These are phyloP conservation scores for Rhagophthalmus giganteus DNA, from an alignment of 2,888 invertebrate species.

Conservation along the genomic window DNA sequence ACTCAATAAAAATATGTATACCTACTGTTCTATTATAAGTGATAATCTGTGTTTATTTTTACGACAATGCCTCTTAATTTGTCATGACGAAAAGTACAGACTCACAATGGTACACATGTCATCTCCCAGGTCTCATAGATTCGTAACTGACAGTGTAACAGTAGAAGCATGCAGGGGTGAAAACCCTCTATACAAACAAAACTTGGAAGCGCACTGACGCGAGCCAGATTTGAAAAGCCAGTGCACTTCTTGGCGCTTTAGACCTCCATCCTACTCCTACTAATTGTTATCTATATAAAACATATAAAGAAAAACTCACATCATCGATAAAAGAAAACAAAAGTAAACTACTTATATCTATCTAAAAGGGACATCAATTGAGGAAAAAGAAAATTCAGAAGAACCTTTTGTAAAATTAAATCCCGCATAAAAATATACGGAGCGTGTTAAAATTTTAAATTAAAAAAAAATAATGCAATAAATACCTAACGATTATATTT, in stretches of 20 bases:
- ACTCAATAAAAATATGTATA: not conserved
- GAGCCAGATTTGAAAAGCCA: slow-evolving; percentile 42
- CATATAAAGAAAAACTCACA: not conserved
- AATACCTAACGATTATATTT: not conserved
- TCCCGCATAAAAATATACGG: no score
- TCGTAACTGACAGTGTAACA: slow-evolving; percentile 31
- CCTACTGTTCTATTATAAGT: no score
- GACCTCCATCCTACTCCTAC: slow-evolving; percentile 2
- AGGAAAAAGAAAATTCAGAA: no score
- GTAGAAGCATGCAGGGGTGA: slow-evolving; percentile 30
- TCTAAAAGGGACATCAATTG: no score
- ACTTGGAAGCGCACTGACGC: slow-evolving; percentile 40
- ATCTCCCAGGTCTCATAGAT: slow-evolving; percentile 33
- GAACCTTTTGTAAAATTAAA: no score
- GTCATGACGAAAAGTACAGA: slow-evolving; percentile 25
- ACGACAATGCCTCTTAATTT: slow-evolving; percentile 25
- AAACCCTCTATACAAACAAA: slow-evolving; percentile 43
- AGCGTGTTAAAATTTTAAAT: no score
- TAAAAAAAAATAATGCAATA: no score
- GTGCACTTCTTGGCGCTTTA: slow-evolving; percentile 33
- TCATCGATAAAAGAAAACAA: not conserved
- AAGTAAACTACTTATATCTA: not conserved
- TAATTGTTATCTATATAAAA: not conserved
- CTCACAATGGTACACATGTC: slow-evolving; percentile 34
- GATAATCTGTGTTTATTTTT: slow-evolving; percentile 15